These are phyloP conservation scores for Labroides dimidiatus DNA, from an alignment of 2,797 vertebrate genomes.

Conservation along the genomic window DNA sequence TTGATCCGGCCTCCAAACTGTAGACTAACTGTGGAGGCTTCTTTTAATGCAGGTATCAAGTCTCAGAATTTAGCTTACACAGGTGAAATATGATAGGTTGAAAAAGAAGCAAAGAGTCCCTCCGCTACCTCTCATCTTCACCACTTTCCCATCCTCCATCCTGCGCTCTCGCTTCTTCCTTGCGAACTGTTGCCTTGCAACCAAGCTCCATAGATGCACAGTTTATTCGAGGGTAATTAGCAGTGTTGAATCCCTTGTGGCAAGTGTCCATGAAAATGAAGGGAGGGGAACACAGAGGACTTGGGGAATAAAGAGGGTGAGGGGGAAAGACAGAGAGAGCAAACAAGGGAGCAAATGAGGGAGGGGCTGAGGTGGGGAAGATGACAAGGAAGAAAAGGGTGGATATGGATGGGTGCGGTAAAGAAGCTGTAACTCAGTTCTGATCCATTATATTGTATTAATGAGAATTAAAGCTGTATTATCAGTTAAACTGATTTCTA, in stretches of 20 bases:
- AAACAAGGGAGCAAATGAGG: conserved; percentile 32
- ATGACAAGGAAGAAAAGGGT: conserved; percentile 4
- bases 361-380: neutral
- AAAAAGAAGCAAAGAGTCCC: conserved; percentile 10
- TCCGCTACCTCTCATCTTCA: conserved; percentile 28
- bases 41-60: conserved; percentile 17
- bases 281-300: conserved; percentile 36
- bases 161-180: conserved; percentile 34
- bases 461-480: conserved; percentile 3
- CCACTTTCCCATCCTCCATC: conserved; percentile 40
- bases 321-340: conserved; percentile 17
- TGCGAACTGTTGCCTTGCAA: conserved; percentile 70
- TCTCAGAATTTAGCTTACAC: neutral
- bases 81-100: conserved; percentile 1
- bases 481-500: conserved; percentile 11
- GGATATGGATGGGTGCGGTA: conserved; percentile 8
- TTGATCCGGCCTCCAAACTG: conserved; percentile 22
- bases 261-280: conserved; percentile 49
- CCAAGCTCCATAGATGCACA: conserved; percentile 54
- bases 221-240: conserved; percentile 83
- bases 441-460: conserved; percentile 12
- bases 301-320: conserved; percentile 14
- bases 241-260: conserved; percentile 66
- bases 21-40: conserved; percentile 13
- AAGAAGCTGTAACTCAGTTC: conserved; percentile 6